A percentile compares a stretch with the other conserved stretches of the same genome.
phyloP scores from a whole-genome alignment of 2,888 invertebrate genomes.

The Pseudolycoriella hygida region DNA sequence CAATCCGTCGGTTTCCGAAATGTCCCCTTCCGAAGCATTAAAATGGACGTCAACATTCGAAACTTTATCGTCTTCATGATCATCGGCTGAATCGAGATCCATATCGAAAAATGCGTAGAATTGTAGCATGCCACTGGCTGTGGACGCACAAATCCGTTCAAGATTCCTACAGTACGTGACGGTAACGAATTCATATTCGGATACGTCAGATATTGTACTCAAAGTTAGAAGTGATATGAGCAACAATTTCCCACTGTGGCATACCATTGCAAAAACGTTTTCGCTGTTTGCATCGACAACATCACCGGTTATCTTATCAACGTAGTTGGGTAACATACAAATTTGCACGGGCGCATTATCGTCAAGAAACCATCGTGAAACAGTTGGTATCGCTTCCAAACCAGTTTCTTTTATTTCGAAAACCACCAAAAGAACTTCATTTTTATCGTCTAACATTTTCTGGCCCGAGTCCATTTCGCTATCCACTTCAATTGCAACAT shows the following conservation, averaged over 20 bases:
- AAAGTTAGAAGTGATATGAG: slow-evolving; percentile 55
- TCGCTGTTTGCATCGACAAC: slow-evolving; percentile 20
- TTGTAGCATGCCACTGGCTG: slow-evolving; percentile 60
- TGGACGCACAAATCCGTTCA: slow-evolving; percentile 71
- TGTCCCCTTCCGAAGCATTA: slow-evolving; percentile 13
- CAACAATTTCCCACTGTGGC: slow-evolving; percentile 55
- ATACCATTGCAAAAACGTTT: slow-evolving; percentile 53
- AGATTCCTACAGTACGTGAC: slow-evolving; percentile 76
- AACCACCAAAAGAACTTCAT: not conserved
- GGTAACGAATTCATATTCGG: slow-evolving; percentile 57
- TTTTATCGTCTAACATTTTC: not conserved
- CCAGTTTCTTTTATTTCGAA: slow-evolving; percentile 10
- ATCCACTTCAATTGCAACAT: slow-evolving; percentile 16
- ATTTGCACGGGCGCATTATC: slow-evolving; percentile 52
- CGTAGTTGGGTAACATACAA: slow-evolving; percentile 41
- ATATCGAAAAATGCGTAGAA: slow-evolving; percentile 62
- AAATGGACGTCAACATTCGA: slow-evolving; percentile 10
- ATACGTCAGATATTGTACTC: slow-evolving; percentile 46
- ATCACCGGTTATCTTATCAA: slow-evolving; percentile 24
- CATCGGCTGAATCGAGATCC: slow-evolving; percentile 52
- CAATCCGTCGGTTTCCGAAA: slow-evolving; percentile 20
- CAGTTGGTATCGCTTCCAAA: slow-evolving; percentile 39
- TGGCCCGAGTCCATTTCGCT: not conserved
- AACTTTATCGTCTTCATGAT: slow-evolving; percentile 41
- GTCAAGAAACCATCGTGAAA: slow-evolving; percentile 39